These are phyloP conservation scores for Canis aureus DNA, from an alignment of 2,113 vertebrate species.

Conservation along the genomic window DNA sequence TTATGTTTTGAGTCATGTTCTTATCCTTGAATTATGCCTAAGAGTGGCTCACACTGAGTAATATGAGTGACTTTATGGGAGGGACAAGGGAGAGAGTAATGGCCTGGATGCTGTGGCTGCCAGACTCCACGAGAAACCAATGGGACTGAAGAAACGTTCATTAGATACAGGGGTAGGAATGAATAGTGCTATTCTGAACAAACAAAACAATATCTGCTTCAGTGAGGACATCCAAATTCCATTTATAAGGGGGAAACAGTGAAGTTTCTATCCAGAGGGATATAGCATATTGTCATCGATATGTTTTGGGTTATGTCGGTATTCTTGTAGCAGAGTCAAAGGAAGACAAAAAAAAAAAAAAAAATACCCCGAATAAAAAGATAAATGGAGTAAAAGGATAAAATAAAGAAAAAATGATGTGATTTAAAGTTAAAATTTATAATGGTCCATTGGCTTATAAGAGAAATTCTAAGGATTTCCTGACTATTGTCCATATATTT, in stretches of 20 bases:
- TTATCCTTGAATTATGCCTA: background rate
- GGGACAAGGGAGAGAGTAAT: background rate
- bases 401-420: background rate
- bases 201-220: background rate
- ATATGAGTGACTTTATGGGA: background rate
- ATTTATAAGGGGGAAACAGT: background rate
- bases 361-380: background rate
- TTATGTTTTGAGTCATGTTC: background rate
- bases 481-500: background rate
- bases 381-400: background rate
- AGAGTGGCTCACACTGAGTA: background rate
- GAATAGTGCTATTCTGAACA: background rate
- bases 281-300: background rate
- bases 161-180: background rate
- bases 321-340: background rate
- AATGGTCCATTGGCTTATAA: background rate
- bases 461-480: background rate
- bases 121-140: background rate
- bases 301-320: background rate
- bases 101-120: background rate
- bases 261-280: background rate
- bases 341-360: constrained; percentile 33
- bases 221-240: background rate
- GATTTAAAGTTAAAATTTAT: background rate
- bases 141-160: background rate